Percentiles rank a stretch among this genome's conserved stretches.
Evolutionary conservation across 2,797 vertebrate genomes (phyloP).

Genomic region (Lithobates pipiens): DNA sequence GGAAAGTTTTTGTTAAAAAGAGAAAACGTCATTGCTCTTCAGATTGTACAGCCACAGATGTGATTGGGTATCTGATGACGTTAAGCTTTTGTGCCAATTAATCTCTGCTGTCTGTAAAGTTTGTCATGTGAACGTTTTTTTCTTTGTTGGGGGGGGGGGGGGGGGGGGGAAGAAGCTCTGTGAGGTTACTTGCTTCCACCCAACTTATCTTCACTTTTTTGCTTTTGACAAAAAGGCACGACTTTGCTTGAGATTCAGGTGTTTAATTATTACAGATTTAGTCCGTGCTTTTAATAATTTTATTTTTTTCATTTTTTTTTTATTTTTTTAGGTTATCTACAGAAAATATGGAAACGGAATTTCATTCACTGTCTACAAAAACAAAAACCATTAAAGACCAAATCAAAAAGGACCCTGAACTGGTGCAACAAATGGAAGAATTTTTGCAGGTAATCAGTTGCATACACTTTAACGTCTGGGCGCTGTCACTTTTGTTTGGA

Average conservation of each 20-base stretch:
- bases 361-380: constrained; percentile 85
- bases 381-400: constrained; percentile 88
- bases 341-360: constrained; percentile 90
- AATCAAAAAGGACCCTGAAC: constrained; percentile 84
- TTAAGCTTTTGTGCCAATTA: neutral
- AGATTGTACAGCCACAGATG: neutral
- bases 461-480: neutral
- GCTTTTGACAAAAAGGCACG: constrained; percentile 56
- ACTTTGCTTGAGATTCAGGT: constrained; percentile 52
- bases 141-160: neutral
- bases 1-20: neutral
- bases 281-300: constrained; percentile 41
- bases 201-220: constrained; percentile 49
- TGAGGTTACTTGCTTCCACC: constrained; percentile 11
- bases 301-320: constrained; percentile 39
- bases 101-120: neutral
- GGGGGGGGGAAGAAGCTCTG: neutral
- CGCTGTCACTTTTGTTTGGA: no score
- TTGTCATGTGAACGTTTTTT: neutral
- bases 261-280: constrained; percentile 42
- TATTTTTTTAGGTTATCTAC: constrained; percentile 86
- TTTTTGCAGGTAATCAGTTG: constrained; percentile 87
- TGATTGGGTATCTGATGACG: neutral
- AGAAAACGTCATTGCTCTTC: no score
- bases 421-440: constrained; percentile 88